Base-by-base conservation (phyloP, 2,113 vertebrate species). In the Myrmecophaga tridactyla region DNA sequence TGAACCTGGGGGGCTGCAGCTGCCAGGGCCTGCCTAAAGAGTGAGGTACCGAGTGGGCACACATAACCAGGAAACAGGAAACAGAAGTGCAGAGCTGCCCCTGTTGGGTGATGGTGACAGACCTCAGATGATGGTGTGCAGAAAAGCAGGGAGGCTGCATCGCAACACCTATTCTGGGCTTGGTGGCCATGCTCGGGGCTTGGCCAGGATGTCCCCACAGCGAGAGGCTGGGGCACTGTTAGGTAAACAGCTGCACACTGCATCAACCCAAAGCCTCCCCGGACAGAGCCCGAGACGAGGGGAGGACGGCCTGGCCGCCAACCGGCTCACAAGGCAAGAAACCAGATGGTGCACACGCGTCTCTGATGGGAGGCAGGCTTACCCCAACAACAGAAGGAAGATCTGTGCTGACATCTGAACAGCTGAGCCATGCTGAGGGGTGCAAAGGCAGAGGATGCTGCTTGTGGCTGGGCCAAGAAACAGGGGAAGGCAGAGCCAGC, bases 111-210 rank as follows among this genome's bases (percentile, higher is more conserved):
- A n/a, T 25, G 92, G 96, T 97, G 98, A 98, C 97, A 98, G 96
- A 82, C 97, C 98, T 94, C 97, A 83, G 67, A 89, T 97, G 98
- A 96, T 98, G 98, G 95, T 51, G 86, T 83, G 80, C 96, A 95
- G 98, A 65, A n/a, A 1, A 90, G 86, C 94, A 90, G 58, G 2
- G 18, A 70, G 15, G 84, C 51, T 7, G 8, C 0, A 58, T 82
- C 4, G 96, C 95, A 96, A 95, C 98, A 99, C 98, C 98, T 98
- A 98, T 98, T 98, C 97, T 7, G 18, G 86, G 87, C 92, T 87
- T 23, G 1, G 77, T 78, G 80, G 90, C 95, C 73, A 1, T 34
- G 0, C 72, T 63, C 2, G 73, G 86, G 89, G 92, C 89, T 78
- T 6, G 4, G 9, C 73, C 15, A 6, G 25, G 93, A 53, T 1